These are phyloP conservation scores for Leptinotarsa undecemlineata DNA, from an alignment of 1,140 invertebrate genomes.

Conservation along the genomic window DNA sequence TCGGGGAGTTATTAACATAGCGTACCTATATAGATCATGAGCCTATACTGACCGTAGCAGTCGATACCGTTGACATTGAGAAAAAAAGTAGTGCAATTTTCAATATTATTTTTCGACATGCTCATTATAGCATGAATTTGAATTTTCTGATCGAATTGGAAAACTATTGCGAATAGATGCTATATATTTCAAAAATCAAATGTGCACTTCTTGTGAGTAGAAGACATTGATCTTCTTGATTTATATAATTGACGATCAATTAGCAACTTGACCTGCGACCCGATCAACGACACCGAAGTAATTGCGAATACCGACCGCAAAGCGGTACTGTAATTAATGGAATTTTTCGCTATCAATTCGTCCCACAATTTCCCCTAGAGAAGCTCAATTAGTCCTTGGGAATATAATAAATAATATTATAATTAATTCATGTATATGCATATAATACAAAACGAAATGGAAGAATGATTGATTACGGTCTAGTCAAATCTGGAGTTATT, in stretches of 20 bases:
- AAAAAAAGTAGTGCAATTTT: no score
- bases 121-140: no score
- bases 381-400: slow-evolving; percentile 1
- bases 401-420: slow-evolving; percentile 2
- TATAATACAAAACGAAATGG: slow-evolving; percentile 14
- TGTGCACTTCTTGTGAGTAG: no score
- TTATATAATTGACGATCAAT: neutral
- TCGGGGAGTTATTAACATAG: no score
- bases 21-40: no score
- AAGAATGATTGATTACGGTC: slow-evolving; percentile 6
- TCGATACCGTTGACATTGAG: no score
- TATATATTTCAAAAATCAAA: no score
- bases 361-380: neutral
- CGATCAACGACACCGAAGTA: neutral
- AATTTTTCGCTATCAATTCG: slow-evolving; percentile 7
- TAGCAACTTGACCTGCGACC: neutral
- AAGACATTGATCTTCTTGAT: neutral
- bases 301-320: neutral
- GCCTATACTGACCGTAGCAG: no score
- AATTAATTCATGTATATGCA: slow-evolving; percentile 14
- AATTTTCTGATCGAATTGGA: no score
- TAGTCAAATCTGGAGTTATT: slow-evolving; percentile 8
- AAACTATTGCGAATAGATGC: no score
- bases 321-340: neutral
- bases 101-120: no score